Evolutionary conservation across 2,113 vertebrate genomes (phyloP).

Genomic region (Nematolebias whitei): DNA sequence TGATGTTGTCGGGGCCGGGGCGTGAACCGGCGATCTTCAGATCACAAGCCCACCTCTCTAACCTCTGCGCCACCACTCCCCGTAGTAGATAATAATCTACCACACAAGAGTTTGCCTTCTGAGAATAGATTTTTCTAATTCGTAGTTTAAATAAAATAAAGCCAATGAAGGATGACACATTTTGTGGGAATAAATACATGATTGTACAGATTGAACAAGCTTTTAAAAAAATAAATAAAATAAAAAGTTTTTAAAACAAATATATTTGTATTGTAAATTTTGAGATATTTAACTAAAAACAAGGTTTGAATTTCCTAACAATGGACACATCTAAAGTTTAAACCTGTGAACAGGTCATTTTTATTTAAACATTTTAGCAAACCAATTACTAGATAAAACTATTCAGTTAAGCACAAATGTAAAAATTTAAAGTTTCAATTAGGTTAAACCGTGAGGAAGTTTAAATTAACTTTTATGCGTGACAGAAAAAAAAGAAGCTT

Average conservation of each 20-base stretch:
- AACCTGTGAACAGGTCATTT: conserved; percentile 11
- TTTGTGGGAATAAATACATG: too few species aligned
- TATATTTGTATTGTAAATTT: background rate
- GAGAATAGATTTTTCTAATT: too few species aligned
- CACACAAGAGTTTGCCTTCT: too few species aligned
- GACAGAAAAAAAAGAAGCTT: conserved; percentile 38
- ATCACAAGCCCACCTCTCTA: too few species aligned
- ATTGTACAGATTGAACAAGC: background rate
- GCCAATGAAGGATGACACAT: too few species aligned
- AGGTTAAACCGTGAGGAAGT: too few species aligned
- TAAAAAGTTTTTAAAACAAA: conserved; percentile 15
- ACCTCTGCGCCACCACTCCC: too few species aligned
- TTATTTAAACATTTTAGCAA: background rate
- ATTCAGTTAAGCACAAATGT: conserved; percentile 16
- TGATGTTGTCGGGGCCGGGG: too few species aligned
- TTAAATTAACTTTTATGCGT: conserved; percentile 27
- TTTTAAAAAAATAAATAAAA: background rate
- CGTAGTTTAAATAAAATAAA: too few species aligned
- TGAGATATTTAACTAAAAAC: conserved; percentile 15
- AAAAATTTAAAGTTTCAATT: background rate
- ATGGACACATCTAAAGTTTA: conserved; percentile 1
- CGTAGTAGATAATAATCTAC: too few species aligned
- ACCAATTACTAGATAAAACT: background rate
- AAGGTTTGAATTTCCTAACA: conserved; percentile 5
- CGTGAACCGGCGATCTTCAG: too few species aligned